Evolutionary conservation across 2,113 vertebrate species (phyloP), one percentile per base, ranked within the genome.

Genomic region (Zosterops pallidus): DNA sequence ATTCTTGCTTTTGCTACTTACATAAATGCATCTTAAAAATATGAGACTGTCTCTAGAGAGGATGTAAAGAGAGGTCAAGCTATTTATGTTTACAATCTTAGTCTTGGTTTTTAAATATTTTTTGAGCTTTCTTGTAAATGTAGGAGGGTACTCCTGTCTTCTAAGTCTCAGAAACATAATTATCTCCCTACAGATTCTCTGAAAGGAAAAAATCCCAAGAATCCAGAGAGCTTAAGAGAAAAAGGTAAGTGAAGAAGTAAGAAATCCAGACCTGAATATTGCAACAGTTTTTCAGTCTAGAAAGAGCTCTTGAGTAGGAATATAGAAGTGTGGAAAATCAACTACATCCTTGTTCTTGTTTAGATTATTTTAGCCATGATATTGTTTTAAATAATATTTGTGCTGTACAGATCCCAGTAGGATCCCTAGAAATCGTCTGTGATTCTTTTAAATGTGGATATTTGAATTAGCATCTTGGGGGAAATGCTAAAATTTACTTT

Each of bases 151-250:
- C 2, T 68, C 13, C 6, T 75, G 12, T 26, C 12, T 89, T 94
- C 41, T 59, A 67, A 85, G 9, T 86, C 46, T 89, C 31, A 91
- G 89, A 91, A 83, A 23, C 4, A 33, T 59, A 63, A 68, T 87
- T 83, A 57, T 75, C 57, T 84, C 85, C 69, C 82, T 94, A 52
- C 91, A 98, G 98, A 97, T 71, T 50, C 86, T 55, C 76, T n/a
- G 31, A 98, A 98, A 96, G 97, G 95, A 95, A 98, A 97, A 94
- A 82, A 89, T 60, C 87, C 46, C 33, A 98, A 95, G 84, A 96
- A 90, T 75, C 90, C 95, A 81, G 93, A 92, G 21, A 52, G 9
- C 28, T 60, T 44, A 68, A 98, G 95, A 67, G 96, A 97, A 70
- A 98, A 97, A 97, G 97, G 98, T 97, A 96, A 91, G 47, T 57